These are phyloP conservation scores for Pitangus sulphuratus DNA, from an alignment of 2,797 vertebrate genomes.

Conservation along the genomic window DNA sequence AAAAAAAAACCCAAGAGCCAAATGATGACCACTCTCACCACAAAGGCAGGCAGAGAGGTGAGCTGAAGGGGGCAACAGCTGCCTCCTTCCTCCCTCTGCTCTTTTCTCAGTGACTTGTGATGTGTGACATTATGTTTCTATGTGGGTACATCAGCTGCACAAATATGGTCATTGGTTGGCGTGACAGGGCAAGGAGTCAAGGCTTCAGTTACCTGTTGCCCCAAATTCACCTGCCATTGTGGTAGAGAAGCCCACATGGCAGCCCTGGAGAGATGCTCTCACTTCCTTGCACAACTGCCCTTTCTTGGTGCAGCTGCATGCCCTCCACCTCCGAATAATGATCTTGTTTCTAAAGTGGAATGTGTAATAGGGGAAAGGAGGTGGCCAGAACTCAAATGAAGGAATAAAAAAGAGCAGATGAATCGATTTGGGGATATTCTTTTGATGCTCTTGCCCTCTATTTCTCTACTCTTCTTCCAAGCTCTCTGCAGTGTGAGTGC, in stretches of 20 bases:
- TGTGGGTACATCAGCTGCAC: neutral
- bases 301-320: neutral
- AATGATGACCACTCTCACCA: neutral
- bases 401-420: neutral
- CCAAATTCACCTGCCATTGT: fast-evolving
- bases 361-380: neutral
- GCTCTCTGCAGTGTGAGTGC: conserved; percentile 1
- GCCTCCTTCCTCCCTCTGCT: neutral
- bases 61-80: neutral
- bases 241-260: fast-evolving
- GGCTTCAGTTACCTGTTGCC: neutral
- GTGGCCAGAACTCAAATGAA: conserved; percentile 7
- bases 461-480: conserved; percentile 50
- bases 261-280: neutral
- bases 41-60: neutral
- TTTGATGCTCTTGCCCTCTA: conserved; percentile 35
- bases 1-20: neutral
- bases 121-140: neutral
- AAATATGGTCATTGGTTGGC: neutral
- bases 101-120: neutral
- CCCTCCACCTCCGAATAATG: neutral
- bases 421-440: conserved; percentile 7
- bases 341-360: neutral
- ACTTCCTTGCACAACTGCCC: neutral
- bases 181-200: neutral